phyloP scores from a whole-genome alignment of 2,113 vertebrate species.

The Fukomys damarensis region DNA sequence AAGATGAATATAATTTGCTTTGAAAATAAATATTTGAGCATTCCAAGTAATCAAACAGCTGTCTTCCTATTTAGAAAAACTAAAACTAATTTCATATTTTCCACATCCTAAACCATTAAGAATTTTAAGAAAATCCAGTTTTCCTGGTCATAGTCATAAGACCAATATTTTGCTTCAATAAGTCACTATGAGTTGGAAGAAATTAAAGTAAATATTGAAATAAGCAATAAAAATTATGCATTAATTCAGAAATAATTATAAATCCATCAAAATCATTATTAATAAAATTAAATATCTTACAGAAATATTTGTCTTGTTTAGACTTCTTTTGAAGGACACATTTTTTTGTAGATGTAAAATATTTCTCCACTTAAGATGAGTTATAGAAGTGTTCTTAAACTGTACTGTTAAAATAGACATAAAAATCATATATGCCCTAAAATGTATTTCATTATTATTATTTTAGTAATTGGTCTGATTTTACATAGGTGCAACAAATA shows the following conservation, averaged over 20 bases:
- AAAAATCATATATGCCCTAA: slow-evolving; percentile 29
- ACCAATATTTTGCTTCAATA: slow-evolving; percentile 23
- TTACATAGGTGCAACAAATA: background rate
- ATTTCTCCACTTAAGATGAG: background rate
- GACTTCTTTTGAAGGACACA: background rate
- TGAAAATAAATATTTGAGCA: slow-evolving; percentile 37
- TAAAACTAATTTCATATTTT: slow-evolving; percentile 40
- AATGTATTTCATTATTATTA: slow-evolving; percentile 44
- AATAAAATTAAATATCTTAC: slow-evolving; percentile 23
- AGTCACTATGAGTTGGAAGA: background rate
- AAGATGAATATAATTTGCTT: background rate
- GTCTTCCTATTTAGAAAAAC: slow-evolving; percentile 39
- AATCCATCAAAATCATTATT: background rate
- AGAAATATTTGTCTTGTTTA: slow-evolving; percentile 10
- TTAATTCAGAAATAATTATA: slow-evolving; percentile 5
- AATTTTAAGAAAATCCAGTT: slow-evolving; percentile 41
- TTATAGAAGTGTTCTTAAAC: slow-evolving; percentile 21
- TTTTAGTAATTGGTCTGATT: slow-evolving; percentile 36
- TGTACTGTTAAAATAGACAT: slow-evolving; percentile 40
- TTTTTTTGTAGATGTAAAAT: slow-evolving; percentile 22
- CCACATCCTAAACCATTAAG: background rate
- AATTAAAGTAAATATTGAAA: slow-evolving; percentile 26
- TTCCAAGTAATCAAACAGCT: slow-evolving; percentile 3
- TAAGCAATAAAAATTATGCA: slow-evolving; percentile 24
- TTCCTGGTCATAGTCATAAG: background rate